These are phyloP conservation scores for Cantharis nigra DNA, from an alignment of 2,888 invertebrate species.

Conservation along the genomic window DNA sequence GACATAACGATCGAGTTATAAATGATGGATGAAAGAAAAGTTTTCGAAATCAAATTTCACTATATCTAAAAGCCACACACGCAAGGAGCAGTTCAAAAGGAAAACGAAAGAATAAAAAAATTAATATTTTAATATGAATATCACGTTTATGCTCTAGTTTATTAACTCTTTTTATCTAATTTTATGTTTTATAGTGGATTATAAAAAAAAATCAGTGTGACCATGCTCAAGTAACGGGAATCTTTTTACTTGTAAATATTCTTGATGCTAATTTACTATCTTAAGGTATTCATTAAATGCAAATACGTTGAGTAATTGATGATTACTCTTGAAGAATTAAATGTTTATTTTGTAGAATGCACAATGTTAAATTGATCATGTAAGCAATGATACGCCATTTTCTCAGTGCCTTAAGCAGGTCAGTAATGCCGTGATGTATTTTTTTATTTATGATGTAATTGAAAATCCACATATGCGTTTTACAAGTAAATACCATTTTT, in stretches of 20 bases:
- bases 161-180: neutral
- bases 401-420: neutral
- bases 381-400: neutral
- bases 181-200: neutral
- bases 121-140: neutral
- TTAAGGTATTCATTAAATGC: neutral
- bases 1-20: neutral
- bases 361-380: neutral
- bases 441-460: neutral
- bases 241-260: neutral
- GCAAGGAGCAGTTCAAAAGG: neutral
- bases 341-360: neutral
- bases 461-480: neutral
- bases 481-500: neutral
- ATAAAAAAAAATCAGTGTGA: neutral
- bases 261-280: neutral
- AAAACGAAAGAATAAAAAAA: neutral
- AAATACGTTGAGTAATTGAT: neutral
- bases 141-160: neutral
- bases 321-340: neutral
- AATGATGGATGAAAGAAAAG: neutral
- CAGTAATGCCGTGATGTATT: neutral
- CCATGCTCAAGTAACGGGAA: neutral
- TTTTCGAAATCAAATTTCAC: neutral
- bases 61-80: neutral